A percentile compares a stretch with the other conserved stretches of the same genome.
Evolutionary conservation across 2,888 invertebrate genomes (phyloP).

Genomic region (Pterostichus madidus): DNA sequence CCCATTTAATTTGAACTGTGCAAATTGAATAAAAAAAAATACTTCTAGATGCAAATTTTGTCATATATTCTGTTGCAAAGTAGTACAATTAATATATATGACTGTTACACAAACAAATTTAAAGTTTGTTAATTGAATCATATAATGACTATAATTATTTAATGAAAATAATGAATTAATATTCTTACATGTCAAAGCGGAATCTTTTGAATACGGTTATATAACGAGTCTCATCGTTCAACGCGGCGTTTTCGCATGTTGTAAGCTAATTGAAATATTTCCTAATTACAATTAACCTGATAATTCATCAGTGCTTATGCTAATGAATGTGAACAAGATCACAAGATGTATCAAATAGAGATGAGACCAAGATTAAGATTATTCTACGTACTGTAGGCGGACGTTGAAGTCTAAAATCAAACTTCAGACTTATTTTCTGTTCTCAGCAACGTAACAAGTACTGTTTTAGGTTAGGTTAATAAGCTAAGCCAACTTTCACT

Average conservation of each 20-base stretch:
- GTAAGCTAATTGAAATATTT: conserved; percentile 53
- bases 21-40: too few species aligned
- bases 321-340: conserved; percentile 49
- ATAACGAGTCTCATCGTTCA: background rate
- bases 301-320: conserved; percentile 28
- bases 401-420: background rate
- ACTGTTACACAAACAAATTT: too few species aligned
- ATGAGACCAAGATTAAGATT: background rate
- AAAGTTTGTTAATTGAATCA: too few species aligned
- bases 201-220: background rate
- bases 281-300: conserved; percentile 54
- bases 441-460: conserved; percentile 11
- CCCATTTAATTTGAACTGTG: too few species aligned
- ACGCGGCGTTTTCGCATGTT: conserved; percentile 23
- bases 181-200: too few species aligned
- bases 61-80: too few species aligned
- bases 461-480: background rate
- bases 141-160: too few species aligned
- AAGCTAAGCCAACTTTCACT: background rate
- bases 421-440: background rate
- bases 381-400: background rate
- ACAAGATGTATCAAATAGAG: conserved; percentile 15
- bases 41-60: too few species aligned
- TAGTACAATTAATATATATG: too few species aligned
- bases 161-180: too few species aligned